Conservation (phyloP, 2,113 vertebrate species). For the Glareola pratincola region DNA sequence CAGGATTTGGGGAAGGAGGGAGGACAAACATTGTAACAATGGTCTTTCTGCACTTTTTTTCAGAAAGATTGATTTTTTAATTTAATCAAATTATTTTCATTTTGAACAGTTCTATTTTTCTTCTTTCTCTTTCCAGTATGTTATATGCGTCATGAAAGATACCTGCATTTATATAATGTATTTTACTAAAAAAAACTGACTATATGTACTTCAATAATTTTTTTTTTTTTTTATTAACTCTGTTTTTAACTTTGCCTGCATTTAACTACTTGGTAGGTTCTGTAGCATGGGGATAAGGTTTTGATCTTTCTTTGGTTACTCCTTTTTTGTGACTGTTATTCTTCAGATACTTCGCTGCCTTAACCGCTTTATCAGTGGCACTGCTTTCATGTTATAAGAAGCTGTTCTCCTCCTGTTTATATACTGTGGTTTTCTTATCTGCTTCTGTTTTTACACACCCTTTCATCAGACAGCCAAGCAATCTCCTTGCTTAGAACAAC, state of each 20-base stretch:
- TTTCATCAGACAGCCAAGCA: background rate
- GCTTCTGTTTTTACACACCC: conserved; percentile 1
- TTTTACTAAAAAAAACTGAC: background rate
- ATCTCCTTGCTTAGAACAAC: background rate
- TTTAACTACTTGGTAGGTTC: background rate
- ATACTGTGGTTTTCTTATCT: conserved; percentile 12
- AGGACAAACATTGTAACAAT: background rate
- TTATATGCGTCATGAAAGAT: background rate
- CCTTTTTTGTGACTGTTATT: background rate
- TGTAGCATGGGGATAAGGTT: background rate
- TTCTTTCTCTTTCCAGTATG: background rate
- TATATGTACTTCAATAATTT: background rate
- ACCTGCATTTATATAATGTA: background rate
- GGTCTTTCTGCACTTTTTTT: background rate
- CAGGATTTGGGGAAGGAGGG: background rate
- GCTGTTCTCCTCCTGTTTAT: background rate
- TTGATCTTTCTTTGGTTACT: background rate
- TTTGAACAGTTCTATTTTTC: background rate
- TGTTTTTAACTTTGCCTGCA: background rate
- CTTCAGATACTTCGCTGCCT: background rate
- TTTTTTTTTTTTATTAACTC: background rate
- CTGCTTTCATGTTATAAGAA: background rate
- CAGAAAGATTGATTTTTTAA: background rate
- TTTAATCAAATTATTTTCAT: background rate
- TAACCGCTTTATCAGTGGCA: background rate